These are phyloP conservation scores for Spinus pinus DNA, from an alignment of 2,797 vertebrate genomes.

Conservation along the genomic window DNA sequence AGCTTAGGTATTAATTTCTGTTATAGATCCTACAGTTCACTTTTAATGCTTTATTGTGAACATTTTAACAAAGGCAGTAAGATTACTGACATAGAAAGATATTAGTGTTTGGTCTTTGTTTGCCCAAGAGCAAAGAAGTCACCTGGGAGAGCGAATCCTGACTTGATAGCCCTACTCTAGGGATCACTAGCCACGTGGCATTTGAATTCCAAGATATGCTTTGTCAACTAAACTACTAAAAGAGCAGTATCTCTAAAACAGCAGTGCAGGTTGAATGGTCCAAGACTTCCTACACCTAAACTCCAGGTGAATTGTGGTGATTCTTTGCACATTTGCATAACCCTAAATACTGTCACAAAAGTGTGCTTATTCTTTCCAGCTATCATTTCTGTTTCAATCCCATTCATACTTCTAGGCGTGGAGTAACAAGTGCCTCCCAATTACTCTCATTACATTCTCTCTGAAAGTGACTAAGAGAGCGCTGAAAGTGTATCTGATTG, in stretches of 20 bases:
- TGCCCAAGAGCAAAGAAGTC: neutral
- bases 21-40: neutral
- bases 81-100: neutral
- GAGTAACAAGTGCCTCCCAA: neutral
- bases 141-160: neutral
- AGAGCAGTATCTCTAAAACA: neutral
- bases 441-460: neutral
- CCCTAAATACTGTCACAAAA: neutral
- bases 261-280: neutral
- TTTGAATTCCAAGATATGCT: neutral
- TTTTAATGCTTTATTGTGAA: neutral
- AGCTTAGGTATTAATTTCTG: neutral
- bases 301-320: neutral
- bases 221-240: neutral
- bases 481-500: neutral
- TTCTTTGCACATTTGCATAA: neutral
- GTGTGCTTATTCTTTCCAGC: neutral
- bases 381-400: neutral
- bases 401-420: neutral
- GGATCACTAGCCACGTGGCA: neutral
- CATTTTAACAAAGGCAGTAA: neutral
- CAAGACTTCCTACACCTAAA: neutral
- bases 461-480: neutral
- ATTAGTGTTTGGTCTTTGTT: neutral
- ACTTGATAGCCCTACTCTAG: neutral